phyloP scores from a whole-genome alignment of 2,888 invertebrate species.

The Cantharis nigra region DNA sequence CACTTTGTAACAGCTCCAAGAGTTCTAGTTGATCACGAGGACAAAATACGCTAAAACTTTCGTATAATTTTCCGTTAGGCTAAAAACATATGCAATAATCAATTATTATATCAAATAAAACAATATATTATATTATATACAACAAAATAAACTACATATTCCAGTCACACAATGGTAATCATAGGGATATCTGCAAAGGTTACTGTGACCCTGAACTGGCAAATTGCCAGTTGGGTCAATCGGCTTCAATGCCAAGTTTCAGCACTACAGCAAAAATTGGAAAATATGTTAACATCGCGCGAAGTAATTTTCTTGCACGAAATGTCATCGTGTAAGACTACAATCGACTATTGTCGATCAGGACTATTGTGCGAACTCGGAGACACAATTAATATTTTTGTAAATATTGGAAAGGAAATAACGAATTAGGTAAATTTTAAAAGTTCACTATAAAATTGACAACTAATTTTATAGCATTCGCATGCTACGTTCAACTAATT shows the following conservation, averaged over 20 bases:
- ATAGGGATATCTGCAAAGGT: constrained; percentile 34
- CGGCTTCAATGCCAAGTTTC: constrained; percentile 1
- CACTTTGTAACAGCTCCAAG: constrained; percentile 73
- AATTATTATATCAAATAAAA: constrained; percentile 1
- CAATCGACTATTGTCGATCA: neutral
- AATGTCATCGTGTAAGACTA: neutral
- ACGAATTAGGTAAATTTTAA: neutral
- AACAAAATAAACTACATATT: constrained; percentile 9
- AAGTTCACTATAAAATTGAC: neutral
- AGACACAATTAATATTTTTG: neutral
- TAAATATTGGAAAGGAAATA: neutral
- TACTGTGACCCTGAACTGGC: constrained; percentile 39
- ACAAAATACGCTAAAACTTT: constrained; percentile 85
- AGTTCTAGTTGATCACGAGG: constrained; percentile 76
- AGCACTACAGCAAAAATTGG: neutral
- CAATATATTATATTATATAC: neutral
- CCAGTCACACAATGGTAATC: constrained; percentile 9
- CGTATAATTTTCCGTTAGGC: constrained; percentile 80
- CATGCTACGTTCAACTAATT: neutral
- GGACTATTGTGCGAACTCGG: neutral
- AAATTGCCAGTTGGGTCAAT: constrained; percentile 34
- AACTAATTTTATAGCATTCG: neutral
- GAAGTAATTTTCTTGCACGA: neutral
- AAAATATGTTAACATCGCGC: neutral
- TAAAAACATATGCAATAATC: constrained; percentile 53